Evolutionary conservation across 2,797 vertebrate genomes (phyloP).

Genomic region (Neomorphus geoffroyi): DNA sequence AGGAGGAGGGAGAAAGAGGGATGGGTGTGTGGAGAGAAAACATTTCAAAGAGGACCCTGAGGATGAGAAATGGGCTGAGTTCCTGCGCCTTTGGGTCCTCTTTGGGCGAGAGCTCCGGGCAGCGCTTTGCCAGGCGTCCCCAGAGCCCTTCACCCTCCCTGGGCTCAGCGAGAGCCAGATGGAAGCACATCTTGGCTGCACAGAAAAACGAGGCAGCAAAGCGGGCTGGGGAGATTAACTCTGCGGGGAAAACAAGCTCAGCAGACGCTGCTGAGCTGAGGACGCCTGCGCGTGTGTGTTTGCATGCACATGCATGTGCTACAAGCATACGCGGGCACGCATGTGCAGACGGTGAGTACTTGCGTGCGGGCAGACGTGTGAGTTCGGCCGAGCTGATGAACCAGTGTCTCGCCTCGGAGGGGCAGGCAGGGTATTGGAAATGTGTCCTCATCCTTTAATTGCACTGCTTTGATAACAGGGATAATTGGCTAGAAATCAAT

Average conservation of each 20-base stretch:
- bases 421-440: not conserved
- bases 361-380: not conserved
- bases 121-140: not conserved
- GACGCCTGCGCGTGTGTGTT: not conserved
- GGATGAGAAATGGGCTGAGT: not conserved
- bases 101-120: rapidly evolving
- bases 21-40: not conserved
- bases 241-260: slow-evolving; percentile 10
- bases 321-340: not conserved
- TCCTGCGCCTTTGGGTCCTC: rapidly evolving
- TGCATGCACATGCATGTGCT: not conserved
- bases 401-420: not conserved
- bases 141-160: not conserved
- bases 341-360: rapidly evolving
- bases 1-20: not conserved
- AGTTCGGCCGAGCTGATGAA: not conserved
- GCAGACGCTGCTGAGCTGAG: not conserved
- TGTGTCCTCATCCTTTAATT: slow-evolving; percentile 35
- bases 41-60: not conserved
- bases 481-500: slow-evolving; percentile 54
- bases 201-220: not conserved
- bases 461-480: not conserved
- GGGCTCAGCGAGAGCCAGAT: slow-evolving; percentile 5
- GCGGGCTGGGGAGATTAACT: slow-evolving; percentile 17
- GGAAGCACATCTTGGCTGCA: not conserved